Evolutionary conservation across 2,113 vertebrate species (phyloP).

Genomic region (Atractosteus spatula): DNA sequence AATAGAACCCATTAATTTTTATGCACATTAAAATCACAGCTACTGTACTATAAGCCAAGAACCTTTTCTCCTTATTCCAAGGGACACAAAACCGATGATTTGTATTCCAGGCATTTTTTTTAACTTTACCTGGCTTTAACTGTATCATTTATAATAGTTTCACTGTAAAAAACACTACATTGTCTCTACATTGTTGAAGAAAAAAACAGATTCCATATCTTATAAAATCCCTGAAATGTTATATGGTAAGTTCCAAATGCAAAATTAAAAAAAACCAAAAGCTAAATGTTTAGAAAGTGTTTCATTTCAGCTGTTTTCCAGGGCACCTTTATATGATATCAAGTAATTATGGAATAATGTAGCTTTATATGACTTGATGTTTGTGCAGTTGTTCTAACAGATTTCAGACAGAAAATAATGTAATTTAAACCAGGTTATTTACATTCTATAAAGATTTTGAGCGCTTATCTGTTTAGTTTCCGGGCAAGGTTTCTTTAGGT

Average conservation of each 20-base stretch:
- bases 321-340: background rate
- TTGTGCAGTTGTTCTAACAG: background rate
- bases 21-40: conserved; percentile 1
- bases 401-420: background rate
- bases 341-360: background rate
- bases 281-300: background rate
- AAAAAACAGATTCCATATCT: background rate
- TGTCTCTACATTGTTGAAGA: background rate
- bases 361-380: background rate
- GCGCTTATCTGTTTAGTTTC: no score
- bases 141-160: background rate
- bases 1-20: background rate
- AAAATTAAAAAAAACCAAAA: no score
- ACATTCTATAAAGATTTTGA: background rate
- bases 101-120: background rate
- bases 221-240: background rate
- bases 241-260: background rate
- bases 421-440: background rate
- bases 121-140: background rate
- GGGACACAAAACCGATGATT: background rate
- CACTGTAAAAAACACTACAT: background rate
- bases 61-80: background rate
- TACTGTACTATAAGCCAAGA: background rate
- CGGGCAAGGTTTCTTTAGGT: no score
- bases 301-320: background rate